These are phyloP conservation scores for Drosophila kanekoi DNA, from an alignment of 2,888 invertebrate genomes.

Conservation along the genomic window DNA sequence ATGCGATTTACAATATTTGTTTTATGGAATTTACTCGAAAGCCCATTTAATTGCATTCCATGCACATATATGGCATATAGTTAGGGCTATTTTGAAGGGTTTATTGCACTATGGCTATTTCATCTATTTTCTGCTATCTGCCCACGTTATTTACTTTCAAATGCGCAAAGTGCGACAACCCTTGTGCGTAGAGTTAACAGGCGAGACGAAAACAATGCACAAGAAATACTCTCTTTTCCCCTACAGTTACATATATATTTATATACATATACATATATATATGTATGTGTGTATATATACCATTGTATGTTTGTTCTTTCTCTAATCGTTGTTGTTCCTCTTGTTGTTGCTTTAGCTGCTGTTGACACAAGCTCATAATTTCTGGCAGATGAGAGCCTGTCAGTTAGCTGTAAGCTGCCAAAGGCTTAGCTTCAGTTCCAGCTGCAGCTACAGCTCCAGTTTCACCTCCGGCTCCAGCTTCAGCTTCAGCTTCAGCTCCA, in stretches of 20 bases:
- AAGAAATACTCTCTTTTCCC: not conserved
- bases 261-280: no score
- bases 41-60: slow-evolving; percentile 16
- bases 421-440: slow-evolving; percentile 5
- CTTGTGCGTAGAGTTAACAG: slow-evolving; percentile 22
- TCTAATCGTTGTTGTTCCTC: not conserved
- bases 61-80: not conserved
- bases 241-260: no score
- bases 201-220: slow-evolving; percentile 18
- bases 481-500: slow-evolving; percentile 2
- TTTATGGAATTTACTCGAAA: slow-evolving; percentile 12
- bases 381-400: slow-evolving; percentile 26
- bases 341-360: slow-evolving; percentile 4
- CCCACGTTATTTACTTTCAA: slow-evolving; percentile 1
- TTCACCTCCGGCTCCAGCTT: not conserved
- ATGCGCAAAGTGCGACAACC: slow-evolving; percentile 9
- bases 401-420: slow-evolving; percentile 5
- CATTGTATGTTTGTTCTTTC: not conserved
- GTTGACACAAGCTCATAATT: slow-evolving; percentile 40
- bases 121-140: not conserved
- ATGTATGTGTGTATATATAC: no score
- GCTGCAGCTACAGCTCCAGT: slow-evolving; percentile 2
- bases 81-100: not conserved
- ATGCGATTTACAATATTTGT: slow-evolving; percentile 1
- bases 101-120: slow-evolving; percentile 2